These are phyloP conservation scores for Temnothorax unifasciatus DNA, from an alignment of 2,888 invertebrate species.

Conservation along the genomic window DNA sequence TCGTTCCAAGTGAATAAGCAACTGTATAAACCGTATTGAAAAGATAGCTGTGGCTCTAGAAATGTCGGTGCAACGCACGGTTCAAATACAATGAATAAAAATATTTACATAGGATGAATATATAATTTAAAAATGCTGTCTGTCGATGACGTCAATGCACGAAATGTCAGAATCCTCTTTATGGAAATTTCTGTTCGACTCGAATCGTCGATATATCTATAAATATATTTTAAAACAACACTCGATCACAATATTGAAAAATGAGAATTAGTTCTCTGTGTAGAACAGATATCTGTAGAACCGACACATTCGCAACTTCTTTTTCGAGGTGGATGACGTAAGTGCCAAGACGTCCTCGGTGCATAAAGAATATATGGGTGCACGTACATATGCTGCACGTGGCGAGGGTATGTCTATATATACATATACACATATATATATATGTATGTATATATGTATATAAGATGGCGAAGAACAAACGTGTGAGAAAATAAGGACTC, in stretches of 20 bases:
- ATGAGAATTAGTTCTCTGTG: neutral
- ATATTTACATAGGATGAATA: constrained; percentile 25
- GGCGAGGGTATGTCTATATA: neutral
- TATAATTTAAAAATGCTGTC: constrained; percentile 16
- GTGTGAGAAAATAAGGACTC: constrained; percentile 68
- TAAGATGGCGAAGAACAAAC: constrained; percentile 16
- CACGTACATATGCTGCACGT: constrained; percentile 13
- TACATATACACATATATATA: neutral
- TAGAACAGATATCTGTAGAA: neutral
- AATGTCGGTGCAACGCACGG: constrained; percentile 4
- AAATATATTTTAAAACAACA: constrained; percentile 3
- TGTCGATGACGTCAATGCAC: constrained; percentile 31
- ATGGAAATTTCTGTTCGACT: neutral
- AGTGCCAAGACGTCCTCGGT: constrained; percentile 60
- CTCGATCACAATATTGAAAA: neutral
- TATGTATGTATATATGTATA: constrained; percentile 37
- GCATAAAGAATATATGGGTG: constrained; percentile 41
- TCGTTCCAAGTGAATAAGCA: neutral
- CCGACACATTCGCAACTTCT: constrained; percentile 13
- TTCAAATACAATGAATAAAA: constrained; percentile 25
- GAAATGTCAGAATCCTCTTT: constrained; percentile 17
- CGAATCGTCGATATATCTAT: neutral
- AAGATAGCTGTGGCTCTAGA: neutral
- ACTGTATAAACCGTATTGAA: neutral
- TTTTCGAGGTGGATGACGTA: constrained; percentile 45